These are phyloP conservation scores for Synanthedon formicaeformis DNA, from an alignment of 2,888 invertebrate genomes.

Conservation along the genomic window DNA sequence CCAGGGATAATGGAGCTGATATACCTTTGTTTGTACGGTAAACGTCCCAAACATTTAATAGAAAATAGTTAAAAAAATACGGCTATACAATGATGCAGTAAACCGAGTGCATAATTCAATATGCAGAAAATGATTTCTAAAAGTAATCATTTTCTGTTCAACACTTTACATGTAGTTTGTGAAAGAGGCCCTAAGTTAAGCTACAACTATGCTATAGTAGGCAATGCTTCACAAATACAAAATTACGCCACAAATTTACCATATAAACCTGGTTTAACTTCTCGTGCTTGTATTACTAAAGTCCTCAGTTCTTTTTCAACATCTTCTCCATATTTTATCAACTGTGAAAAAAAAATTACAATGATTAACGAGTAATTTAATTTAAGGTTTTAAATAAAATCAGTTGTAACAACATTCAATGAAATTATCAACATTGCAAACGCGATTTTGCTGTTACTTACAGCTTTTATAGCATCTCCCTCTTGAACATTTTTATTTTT, in stretches of 20 bases:
- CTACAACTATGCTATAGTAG: neutral
- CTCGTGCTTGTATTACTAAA: slow-evolving; percentile 79
- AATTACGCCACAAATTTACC: slow-evolving; percentile 47
- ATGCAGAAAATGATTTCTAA: no score
- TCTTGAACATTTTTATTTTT: slow-evolving; percentile 75
- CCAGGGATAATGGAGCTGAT: no score
- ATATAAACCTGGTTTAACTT: slow-evolving; percentile 75
- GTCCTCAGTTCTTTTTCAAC: slow-evolving; percentile 78
- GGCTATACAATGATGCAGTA: no score
- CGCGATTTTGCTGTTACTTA: slow-evolving; percentile 28
- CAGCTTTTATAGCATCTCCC: slow-evolving; percentile 72
- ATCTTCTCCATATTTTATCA: slow-evolving; percentile 75
- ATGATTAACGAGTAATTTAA: neutral
- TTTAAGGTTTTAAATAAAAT: neutral
- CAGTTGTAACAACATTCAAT: neutral
- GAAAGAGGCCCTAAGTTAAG: no score
- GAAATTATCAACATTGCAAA: slow-evolving; percentile 1
- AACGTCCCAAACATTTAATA: no score
- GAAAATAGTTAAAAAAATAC: no score
- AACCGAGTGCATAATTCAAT: no score
- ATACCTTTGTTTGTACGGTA: no score
- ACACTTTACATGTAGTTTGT: no score
- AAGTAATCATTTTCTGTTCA: no score
- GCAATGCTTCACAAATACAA: neutral
- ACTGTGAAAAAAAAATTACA: slow-evolving; percentile 59